These are phyloP conservation scores for Nerophis ophidion DNA, from an alignment of 2,113 vertebrate species.

Conservation along the genomic window DNA sequence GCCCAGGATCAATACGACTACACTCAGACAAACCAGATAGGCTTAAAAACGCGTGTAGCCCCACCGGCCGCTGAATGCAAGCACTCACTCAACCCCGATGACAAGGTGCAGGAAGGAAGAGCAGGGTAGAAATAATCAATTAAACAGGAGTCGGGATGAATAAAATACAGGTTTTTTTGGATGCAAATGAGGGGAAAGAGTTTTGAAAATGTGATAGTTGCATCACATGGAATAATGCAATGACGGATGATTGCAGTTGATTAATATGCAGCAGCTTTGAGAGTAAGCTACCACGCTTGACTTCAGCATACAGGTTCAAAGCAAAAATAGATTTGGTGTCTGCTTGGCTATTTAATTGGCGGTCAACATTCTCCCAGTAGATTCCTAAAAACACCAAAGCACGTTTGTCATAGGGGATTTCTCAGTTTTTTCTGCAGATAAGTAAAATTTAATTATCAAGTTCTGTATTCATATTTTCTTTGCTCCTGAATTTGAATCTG, in stretches of 20 bases:
- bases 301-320: no score
- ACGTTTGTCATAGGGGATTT: no score
- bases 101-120: conserved; percentile 23
- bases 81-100: conserved; percentile 24
- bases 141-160: conserved; percentile 62
- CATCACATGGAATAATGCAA: conserved; percentile 54
- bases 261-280: conserved; percentile 30
- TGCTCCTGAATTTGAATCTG: no score
- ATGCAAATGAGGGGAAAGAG: conserved; percentile 60
- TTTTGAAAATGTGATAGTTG: conserved; percentile 57
- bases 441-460: no score
- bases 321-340: no score
- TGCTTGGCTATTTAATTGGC: no score
- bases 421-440: no score
- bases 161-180: conserved; percentile 56
- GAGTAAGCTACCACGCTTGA: no score
- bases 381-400: no score
- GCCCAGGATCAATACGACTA: conserved; percentile 67
- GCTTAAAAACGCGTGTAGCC: conserved; percentile 61
- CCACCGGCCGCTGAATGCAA: conserved; percentile 51
- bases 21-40: conserved; percentile 66
- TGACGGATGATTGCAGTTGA: conserved; percentile 31
- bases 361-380: no score
- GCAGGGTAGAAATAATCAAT: conserved; percentile 66
- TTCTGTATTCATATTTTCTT: no score